These are phyloP conservation scores for Heteromyza rotundicornis DNA, from an alignment of 2,888 invertebrate genomes.

Conservation along the genomic window DNA sequence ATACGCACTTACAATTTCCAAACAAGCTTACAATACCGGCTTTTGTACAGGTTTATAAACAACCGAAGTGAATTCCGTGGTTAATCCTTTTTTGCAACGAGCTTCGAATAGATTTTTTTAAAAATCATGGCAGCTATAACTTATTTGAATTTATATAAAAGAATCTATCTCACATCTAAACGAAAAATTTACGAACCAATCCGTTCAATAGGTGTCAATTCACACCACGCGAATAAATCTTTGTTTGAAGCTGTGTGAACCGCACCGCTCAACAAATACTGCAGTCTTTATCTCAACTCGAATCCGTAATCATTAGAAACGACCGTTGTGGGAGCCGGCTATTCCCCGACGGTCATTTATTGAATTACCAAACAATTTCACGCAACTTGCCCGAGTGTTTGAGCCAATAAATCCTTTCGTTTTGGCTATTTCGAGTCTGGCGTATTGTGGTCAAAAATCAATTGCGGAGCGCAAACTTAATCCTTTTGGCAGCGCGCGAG, in stretches of 20 bases:
- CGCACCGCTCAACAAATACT: not conserved
- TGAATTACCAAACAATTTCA: constrained; percentile 18
- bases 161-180: too few relatives aligned
- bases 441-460: constrained; percentile 44
- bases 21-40: not conserved
- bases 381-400: not conserved
- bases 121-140: too few relatives aligned
- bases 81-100: too few relatives aligned
- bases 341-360: constrained; percentile 46
- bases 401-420: constrained; percentile 15
- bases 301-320: constrained; percentile 21
- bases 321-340: constrained; percentile 1
- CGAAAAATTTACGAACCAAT: too few relatives aligned
- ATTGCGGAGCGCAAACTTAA: constrained; percentile 44
- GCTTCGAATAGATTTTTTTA: too few relatives aligned
- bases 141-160: too few relatives aligned
- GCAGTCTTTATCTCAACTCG: not conserved
- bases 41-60: not conserved
- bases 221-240: constrained; percentile 50
- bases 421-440: constrained; percentile 16
- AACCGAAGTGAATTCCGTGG: too few relatives aligned
- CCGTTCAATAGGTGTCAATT: too few relatives aligned
- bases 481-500: constrained; percentile 25
- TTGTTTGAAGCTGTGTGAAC: constrained; percentile 22
- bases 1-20: too few relatives aligned